These are phyloP conservation scores for Stenurella melanura DNA, from an alignment of 2,888 invertebrate genomes.

Conservation along the genomic window DNA sequence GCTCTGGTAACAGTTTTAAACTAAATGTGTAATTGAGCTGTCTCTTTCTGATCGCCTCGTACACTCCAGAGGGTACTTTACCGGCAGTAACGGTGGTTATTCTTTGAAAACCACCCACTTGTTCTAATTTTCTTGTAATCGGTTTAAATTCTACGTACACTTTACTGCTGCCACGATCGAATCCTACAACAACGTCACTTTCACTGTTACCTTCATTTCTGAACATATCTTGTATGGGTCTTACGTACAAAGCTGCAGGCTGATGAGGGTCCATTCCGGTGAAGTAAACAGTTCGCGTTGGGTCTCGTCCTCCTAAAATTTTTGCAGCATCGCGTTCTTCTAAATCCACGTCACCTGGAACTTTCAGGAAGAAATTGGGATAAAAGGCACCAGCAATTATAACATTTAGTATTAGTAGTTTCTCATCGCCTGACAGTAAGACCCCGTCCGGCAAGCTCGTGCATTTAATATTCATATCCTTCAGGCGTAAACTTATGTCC, in stretches of 20 bases:
- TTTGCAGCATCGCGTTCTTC: conserved; percentile 82
- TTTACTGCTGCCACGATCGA: conserved; percentile 76
- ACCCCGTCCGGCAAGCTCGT: conserved; percentile 72
- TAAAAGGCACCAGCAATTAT: conserved; percentile 89
- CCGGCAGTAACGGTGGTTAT: no score
- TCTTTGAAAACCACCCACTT: no score
- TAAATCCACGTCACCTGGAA: conserved; percentile 74
- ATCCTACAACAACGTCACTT: conserved; percentile 75
- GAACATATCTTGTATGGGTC: conserved; percentile 79
- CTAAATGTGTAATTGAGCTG: no score
- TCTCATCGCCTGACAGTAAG: conserved; percentile 74
- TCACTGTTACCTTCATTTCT: conserved; percentile 69
- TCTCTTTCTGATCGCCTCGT: no score
- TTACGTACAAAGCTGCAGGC: conserved; percentile 82
- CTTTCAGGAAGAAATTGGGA: conserved; percentile 89
- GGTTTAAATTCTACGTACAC: conserved; percentile 81
- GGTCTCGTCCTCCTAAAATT: conserved; percentile 83
- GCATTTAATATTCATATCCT: conserved; percentile 77
- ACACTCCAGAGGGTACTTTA: no score
- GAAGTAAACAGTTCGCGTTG: conserved; percentile 84
- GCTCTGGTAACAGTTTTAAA: no score
- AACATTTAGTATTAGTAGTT: conserved; percentile 81
- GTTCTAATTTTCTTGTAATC: conserved; percentile 1
- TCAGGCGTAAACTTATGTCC: conserved; percentile 82
- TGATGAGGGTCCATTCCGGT: conserved; percentile 78